phyloP scores from a whole-genome alignment of 2,797 vertebrate species.

The Acomys russatus region DNA sequence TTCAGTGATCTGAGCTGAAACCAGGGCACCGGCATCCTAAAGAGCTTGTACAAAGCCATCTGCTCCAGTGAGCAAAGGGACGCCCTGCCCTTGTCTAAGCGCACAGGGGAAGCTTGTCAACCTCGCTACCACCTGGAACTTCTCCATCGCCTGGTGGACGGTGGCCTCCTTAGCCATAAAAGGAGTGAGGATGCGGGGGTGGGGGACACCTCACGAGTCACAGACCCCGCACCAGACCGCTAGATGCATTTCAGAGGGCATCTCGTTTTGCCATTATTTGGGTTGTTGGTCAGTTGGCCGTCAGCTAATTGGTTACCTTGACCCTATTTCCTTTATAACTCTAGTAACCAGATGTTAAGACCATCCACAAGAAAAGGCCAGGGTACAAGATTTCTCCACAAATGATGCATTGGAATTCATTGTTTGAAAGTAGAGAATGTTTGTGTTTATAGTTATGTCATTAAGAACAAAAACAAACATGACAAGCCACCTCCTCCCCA shows the following conservation, averaged over 20 bases:
- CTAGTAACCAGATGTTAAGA: slow-evolving; percentile 9
- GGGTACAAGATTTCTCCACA: not conserved
- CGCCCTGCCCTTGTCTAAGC: slow-evolving; percentile 72
- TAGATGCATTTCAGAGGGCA: not conserved
- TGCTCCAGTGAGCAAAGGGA: slow-evolving; percentile 78
- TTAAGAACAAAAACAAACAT: slow-evolving; percentile 1
- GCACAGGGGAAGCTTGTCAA: slow-evolving; percentile 36
- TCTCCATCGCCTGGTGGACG: not conserved
- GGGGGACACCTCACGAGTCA: not conserved
- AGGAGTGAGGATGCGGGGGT: not conserved
- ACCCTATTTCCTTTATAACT: not conserved
- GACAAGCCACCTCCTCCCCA: not conserved
- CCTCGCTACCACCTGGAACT: slow-evolving; percentile 70
- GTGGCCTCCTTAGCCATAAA: not conserved
- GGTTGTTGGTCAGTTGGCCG: not conserved
- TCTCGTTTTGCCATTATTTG: not conserved
- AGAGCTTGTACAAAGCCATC: slow-evolving; percentile 78
- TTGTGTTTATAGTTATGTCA: slow-evolving; percentile 13
- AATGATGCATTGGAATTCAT: not conserved
- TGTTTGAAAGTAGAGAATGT: slow-evolving; percentile 29
- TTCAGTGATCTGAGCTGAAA: slow-evolving; percentile 75
- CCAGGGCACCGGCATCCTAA: slow-evolving; percentile 34
- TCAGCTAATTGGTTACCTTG: slow-evolving; percentile 3
- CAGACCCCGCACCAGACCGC: not conserved
- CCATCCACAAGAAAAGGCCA: slow-evolving; percentile 8